These are phyloP conservation scores for Steinernema scapterisci DNA, from an alignment of 2,888 invertebrate species.

Conservation along the genomic window DNA sequence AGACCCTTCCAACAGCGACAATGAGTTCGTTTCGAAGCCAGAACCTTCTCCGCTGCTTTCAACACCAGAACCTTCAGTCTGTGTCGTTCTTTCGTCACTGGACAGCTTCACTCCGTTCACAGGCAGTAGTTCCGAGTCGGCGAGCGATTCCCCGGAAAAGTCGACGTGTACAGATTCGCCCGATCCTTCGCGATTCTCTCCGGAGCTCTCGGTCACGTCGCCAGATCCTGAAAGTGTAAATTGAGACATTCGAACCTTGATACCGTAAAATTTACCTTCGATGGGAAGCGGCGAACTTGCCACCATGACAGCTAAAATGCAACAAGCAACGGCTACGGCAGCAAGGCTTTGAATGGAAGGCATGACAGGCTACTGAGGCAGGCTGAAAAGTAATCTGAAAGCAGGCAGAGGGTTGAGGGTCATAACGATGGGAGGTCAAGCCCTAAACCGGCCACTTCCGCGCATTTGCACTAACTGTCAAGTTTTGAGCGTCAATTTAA, in stretches of 20 bases:
- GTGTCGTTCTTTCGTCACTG: background rate
- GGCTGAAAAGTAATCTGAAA: background rate
- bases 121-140: background rate
- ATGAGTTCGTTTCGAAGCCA: background rate
- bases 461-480: background rate
- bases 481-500: background rate
- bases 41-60: background rate
- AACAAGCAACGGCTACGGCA: background rate
- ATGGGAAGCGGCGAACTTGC: background rate
- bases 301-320: background rate
- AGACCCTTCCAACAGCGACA: background rate
- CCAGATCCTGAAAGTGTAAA: background rate
- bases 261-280: background rate
- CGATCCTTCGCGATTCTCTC: background rate
- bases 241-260: background rate
- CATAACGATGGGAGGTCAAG: background rate
- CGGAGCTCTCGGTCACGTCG: background rate
- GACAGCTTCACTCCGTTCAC: background rate
- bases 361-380: background rate
- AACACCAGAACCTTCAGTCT: background rate
- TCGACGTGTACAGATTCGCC: background rate
- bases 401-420: background rate
- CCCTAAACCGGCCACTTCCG: background rate
- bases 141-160: background rate
- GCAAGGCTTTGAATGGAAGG: slow-evolving; percentile 7